Base-by-base conservation (phyloP, 2,113 vertebrate species). In the Actenoides lindsayi region DNA sequence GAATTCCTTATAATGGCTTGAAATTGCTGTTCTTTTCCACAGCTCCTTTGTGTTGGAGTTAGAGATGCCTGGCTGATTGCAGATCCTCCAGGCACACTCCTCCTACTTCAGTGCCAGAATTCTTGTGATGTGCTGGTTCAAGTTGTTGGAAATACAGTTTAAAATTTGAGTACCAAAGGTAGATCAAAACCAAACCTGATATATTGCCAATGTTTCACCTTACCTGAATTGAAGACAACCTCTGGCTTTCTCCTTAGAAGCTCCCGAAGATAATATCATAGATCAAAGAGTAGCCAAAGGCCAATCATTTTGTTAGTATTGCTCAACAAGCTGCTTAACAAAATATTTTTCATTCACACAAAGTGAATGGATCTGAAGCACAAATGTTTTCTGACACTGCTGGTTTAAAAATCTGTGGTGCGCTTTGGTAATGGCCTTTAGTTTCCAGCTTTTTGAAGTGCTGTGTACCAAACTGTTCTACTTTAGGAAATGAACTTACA, bases 211-310 rank as follows among this genome's bases (percentile, higher is more conserved):
- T 73, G 28, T 91, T 89, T 84, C 76, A 78, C 67, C 46, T 63
- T 79, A 41, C 51, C 33, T 0, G 0, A 50, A 48, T 94, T 89
- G 76, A 69, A 84, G 77, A 62, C 74, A 77, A 79, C 51, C 78
- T 83, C 76, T 93, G 60, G 23, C 71, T 94, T 88, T 96, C 42
- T 80, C 35, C 63, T 86, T 74, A 67, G 73, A 83, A 77, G n/a
- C 46, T 88, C 70, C 70, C 62, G 6, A 77, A 94, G 88, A 83
- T 90, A 65, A 1, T 81, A 77, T 86, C 63, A 64, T 24, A 62
- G 83, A 93, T 83, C 83, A 95, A 88, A 94, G 92, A 87, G 60
- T 88, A 93, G 83, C 85, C 88, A 90, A 93, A 92, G 60, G 82
- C 88, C 71, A 80, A 77, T 77, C 5, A 11, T 83, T 92, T 85